These are phyloP conservation scores for Eupithecia exiguata DNA, from an alignment of 2,888 invertebrate species.

Conservation along the genomic window DNA sequence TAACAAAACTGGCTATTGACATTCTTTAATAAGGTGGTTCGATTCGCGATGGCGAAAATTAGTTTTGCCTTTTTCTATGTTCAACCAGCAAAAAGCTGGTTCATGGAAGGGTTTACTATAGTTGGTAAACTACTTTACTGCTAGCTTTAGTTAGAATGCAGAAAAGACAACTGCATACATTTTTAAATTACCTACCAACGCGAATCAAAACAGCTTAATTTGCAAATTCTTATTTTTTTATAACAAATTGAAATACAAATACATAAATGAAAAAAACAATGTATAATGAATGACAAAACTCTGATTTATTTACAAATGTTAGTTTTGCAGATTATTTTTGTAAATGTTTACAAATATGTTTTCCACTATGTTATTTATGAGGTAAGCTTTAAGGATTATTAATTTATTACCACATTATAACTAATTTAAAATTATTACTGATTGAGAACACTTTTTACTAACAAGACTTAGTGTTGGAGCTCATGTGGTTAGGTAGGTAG, in stretches of 20 bases:
- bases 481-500: neutral
- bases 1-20: neutral
- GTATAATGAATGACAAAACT: slow-evolving; percentile 6
- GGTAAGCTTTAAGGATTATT: slow-evolving; percentile 27
- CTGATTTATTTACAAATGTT: slow-evolving; percentile 15
- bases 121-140: neutral
- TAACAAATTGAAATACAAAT: neutral
- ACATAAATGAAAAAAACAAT: slow-evolving; percentile 6
- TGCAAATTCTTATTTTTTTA: neutral
- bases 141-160: neutral
- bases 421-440: slow-evolving; percentile 11
- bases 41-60: neutral
- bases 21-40: neutral
- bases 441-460: slow-evolving; percentile 8
- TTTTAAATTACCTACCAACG: neutral
- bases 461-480: neutral
- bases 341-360: slow-evolving; percentile 23
- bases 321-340: slow-evolving; percentile 12
- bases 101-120: neutral
- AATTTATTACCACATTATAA: neutral
- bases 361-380: slow-evolving; percentile 17
- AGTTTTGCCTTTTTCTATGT: neutral
- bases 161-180: neutral
- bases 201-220: neutral
- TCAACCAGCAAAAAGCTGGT: neutral